Evolutionary conservation across 1,140 invertebrate species (phyloP).

Genomic region (Frieseomelitta varia): DNA sequence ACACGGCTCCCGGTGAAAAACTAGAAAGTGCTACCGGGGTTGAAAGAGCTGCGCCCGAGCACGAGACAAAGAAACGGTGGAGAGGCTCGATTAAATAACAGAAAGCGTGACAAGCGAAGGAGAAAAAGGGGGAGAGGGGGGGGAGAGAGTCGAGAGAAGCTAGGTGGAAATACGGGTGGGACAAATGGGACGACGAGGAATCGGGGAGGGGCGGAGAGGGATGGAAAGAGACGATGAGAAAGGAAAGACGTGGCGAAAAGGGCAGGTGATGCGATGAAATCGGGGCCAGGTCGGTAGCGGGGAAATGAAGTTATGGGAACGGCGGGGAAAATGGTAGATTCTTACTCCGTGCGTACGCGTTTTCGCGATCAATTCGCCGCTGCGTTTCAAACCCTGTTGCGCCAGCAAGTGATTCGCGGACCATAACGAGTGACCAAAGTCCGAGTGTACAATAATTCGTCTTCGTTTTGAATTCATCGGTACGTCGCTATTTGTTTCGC

Average conservation of each 20-base stretch:
- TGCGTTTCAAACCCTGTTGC: no score
- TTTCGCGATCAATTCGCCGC: no score
- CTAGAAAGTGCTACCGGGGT: background rate
- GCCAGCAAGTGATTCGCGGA: no score
- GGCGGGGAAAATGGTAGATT: background rate
- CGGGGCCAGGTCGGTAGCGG: background rate
- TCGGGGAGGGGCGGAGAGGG: no score
- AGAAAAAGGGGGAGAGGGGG: background rate
- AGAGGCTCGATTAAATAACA: constrained; percentile 25
- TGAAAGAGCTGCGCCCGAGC: background rate
- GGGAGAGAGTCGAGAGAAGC: no score
- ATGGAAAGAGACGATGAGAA: background rate
- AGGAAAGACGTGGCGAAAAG: background rate
- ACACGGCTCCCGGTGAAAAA: background rate
- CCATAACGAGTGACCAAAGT: no score
- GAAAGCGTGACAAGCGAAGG: constrained; percentile 7
- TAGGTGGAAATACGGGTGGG: background rate
- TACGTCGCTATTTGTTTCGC: no score
- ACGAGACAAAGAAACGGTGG: background rate
- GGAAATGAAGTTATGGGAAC: constrained; percentile 20
- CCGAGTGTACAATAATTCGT: no score
- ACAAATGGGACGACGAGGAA: constrained; percentile 1
- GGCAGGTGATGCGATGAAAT: background rate
- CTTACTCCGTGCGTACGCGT: background rate
- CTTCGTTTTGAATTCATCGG: no score